Evolutionary conservation across 2,113 vertebrate genomes (phyloP).

Genomic region (Vanacampus margaritifer): DNA sequence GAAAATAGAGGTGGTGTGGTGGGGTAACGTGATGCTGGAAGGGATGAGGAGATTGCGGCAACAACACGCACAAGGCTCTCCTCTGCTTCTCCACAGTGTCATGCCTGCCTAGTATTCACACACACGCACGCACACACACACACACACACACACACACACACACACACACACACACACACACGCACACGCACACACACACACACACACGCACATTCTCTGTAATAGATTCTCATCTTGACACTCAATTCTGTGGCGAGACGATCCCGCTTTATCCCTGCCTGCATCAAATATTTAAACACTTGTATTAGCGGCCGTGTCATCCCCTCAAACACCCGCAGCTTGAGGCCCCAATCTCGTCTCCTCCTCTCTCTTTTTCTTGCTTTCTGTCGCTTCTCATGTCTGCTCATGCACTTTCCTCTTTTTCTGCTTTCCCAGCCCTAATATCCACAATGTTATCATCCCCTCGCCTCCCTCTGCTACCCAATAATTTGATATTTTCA

Average conservation of each 20-base stretch:
- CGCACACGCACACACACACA: slow-evolving; percentile 19
- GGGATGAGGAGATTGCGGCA: slow-evolving; percentile 59
- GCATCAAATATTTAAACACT: slow-evolving; percentile 99
- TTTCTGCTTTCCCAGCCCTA: slow-evolving; percentile 76
- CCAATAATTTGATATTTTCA: slow-evolving; percentile 80
- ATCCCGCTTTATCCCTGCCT: slow-evolving; percentile 98
- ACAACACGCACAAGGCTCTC: slow-evolving; percentile 92
- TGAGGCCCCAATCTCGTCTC: slow-evolving; percentile 76
- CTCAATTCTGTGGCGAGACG: slow-evolving; percentile 99
- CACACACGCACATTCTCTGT: slow-evolving; percentile 88
- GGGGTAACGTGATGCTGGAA: slow-evolving; percentile 54
- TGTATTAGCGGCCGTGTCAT: slow-evolving; percentile 98
- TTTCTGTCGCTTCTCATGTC: slow-evolving; percentile 50
- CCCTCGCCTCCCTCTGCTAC: slow-evolving; percentile 81
- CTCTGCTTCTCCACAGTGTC: slow-evolving; percentile 56
- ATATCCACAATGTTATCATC: slow-evolving; percentile 96
- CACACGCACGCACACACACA: slow-evolving; percentile 28
- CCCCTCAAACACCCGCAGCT: slow-evolving; percentile 86
- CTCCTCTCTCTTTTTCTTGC: slow-evolving; percentile 47
- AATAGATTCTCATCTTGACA: slow-evolving; percentile 99
- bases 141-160: slow-evolving; percentile 32
- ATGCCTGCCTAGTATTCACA: slow-evolving; percentile 50
- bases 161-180: slow-evolving; percentile 18
- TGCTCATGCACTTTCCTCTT: slow-evolving; percentile 41
- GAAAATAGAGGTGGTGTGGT: slow-evolving; percentile 73